Evolutionary conservation across 2,113 vertebrate species (phyloP), one percentile per base, ranked within the genome.

Genomic region (Ellobius talpinus): DNA sequence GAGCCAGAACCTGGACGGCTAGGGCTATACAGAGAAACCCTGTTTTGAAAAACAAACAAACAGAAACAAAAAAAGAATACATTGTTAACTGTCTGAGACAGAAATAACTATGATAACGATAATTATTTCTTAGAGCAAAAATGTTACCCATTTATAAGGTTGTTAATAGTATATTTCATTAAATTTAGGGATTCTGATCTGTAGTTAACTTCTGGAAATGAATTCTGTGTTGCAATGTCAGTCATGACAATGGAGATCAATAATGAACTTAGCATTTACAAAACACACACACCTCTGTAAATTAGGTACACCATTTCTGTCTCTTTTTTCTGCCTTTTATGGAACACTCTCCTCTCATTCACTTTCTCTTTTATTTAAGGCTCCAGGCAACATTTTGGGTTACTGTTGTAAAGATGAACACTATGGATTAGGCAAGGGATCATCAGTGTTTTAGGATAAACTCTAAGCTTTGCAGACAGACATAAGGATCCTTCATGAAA

Each of bases 351-450:
- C 4, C 17, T 63, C 14, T 33, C 29, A 26, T 39, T 78, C 65
- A 36, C 72, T 82, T 78, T 65, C 26, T 26, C 16, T 42, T 5
- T 1, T 31, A 72, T 33, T 87, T 29, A 70, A 81, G 55, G 70
- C 55, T 85, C 17, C 72, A 47, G 55, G 7, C 23, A 55, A 42
- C 39, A 84, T 63, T 36, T 29, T 42, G 16, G 10, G 26, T 52
- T 65, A 23, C 39, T 94, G 5, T 58, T 92, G 90, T 47, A 61
- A 91, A 87, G 85, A 93, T 33, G 45, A 87, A 86, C n/a, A 68
- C 26, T 66, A n/a, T 2, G 52, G 52, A 45, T 12, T 0, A 84
- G 65, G 39, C 2, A 66, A 31, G 26, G n/a, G 9, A 86, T 73
- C 13, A 81, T 82, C n/a, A 11, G 36, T 73, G 31, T 47, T 73